Evolutionary conservation across 37 sponge, comb jelly and placozoan species (phyloP), one percentile per base, ranked within the genome.

Genomic region (Beroe forskalii): DNA sequence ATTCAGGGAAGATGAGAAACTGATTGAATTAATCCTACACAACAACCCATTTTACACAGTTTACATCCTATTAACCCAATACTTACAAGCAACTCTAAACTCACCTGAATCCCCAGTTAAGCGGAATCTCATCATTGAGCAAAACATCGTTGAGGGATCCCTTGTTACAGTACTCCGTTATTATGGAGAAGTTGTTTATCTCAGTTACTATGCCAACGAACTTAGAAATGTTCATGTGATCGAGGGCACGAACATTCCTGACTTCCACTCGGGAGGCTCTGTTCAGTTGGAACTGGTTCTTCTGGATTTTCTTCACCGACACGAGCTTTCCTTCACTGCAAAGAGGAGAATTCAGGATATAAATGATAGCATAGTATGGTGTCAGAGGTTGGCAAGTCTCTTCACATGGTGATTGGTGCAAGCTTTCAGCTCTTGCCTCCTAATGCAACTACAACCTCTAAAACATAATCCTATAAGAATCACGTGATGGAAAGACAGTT

Each of bases 111-210:
- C 91, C 92, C 97, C 97, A 96, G 43, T 95, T 95, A 31, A 96
- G 93, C 1, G 97, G 95, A 61, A 96, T 94, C 61, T 94, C 95
- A 28, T 96, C 95, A 75, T 96, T 96, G 89, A 91, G 94, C 8
- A 96, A 90, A 25, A 96, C 97, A 91, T 96, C 97, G 89, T 95
- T 94, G 25, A 96, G 91, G 62, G 95, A 95, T 19, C 97, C 97
- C 61, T 96, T 96, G 30, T 96, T 92, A 44, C 97, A 95, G 90
- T 96, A 96, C 64, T 96, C 97, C 22, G 92, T 95, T 42, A 96
- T 66, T 24, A 96, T 93, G 0, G 93, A 90, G 60, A 91, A 43
- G 90, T 91, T 40, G 6, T 62, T 27, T n/a, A 44, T 55, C n/a
- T 91, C 91, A 8, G 62, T 48, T n/a, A 66, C 61, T 17, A 94